Conservation (phyloP, 2,888 invertebrate species). For the Ommatoiulus sabulosus region DNA sequence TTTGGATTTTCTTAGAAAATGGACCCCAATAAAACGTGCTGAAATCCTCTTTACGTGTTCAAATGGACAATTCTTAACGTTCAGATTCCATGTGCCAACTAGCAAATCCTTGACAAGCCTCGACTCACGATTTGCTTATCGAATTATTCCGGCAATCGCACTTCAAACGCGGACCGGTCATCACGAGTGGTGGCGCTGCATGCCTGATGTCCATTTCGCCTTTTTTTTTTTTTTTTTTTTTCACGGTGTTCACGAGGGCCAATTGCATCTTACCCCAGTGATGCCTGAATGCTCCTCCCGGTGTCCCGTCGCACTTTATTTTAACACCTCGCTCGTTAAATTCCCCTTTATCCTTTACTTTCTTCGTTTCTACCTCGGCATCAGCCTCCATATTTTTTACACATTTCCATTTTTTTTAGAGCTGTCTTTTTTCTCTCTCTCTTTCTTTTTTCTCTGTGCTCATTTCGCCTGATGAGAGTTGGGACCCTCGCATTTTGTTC, state of each 20-base stretch:
- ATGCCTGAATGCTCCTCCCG: neutral
- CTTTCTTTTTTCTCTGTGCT: conserved; percentile 11
- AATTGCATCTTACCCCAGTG: neutral
- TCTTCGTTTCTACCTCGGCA: neutral
- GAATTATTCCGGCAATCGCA: neutral
- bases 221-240: neutral
- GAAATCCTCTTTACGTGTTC: too few species aligned
- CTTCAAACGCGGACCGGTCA: neutral
- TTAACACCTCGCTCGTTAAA: conserved; percentile 43
- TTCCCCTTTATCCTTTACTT: neutral
- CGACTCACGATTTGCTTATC: neutral
- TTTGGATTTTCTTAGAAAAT: too few species aligned
- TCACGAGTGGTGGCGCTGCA: neutral
- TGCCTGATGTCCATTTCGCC: neutral
- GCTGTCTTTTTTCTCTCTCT: neutral
- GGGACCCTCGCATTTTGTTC: neutral
- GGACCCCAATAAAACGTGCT: too few species aligned
- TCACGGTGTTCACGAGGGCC: neutral
- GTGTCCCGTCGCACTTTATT: conserved; percentile 9
- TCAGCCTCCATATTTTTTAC: conserved; percentile 33
- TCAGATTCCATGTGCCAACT: neutral
- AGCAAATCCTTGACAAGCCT: neutral
- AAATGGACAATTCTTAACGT: too few species aligned
- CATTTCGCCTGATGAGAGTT: conserved; percentile 22
- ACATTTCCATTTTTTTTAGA: conserved; percentile 23